phyloP scores from a whole-genome alignment of 2,113 vertebrate species.

The Eclectus roratus region DNA sequence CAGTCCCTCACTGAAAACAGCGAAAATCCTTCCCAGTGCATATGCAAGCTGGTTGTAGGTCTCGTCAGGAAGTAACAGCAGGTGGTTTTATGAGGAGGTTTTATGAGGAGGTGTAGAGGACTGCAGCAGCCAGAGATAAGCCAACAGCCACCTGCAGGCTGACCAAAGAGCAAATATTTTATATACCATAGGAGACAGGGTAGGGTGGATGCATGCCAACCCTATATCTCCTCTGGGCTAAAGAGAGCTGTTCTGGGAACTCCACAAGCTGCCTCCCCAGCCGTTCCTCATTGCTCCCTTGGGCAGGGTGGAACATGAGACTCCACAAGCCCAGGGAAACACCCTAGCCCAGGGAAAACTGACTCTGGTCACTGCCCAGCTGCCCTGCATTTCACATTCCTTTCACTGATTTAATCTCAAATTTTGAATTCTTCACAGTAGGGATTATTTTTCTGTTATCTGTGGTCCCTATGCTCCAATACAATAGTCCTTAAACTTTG shows the following conservation, averaged over 20 bases:
- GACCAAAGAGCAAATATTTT: neutral
- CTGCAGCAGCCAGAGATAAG: neutral
- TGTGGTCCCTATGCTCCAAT: neutral
- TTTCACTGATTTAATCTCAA: neutral
- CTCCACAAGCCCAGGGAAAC: neutral
- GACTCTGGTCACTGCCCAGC: neutral
- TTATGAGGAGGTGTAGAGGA: neutral
- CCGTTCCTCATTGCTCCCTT: neutral
- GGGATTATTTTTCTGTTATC: neutral
- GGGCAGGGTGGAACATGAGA: neutral
- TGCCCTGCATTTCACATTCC: neutral
- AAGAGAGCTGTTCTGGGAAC: neutral
- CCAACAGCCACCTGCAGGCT: neutral
- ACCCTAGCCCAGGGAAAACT: neutral
- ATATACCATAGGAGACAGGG: neutral
- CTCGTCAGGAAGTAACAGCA: neutral
- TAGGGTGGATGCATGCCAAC: neutral
- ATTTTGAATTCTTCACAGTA: neutral
- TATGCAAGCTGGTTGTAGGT: neutral
- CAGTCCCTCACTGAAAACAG: neutral
- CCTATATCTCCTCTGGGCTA: neutral
- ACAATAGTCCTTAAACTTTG: neutral
- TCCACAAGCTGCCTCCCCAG: neutral
- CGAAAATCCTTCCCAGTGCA: neutral
- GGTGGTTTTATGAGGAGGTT: neutral